Evolutionary conservation across 2,797 vertebrate genomes (phyloP).

Genomic region (Chanos chanos): DNA sequence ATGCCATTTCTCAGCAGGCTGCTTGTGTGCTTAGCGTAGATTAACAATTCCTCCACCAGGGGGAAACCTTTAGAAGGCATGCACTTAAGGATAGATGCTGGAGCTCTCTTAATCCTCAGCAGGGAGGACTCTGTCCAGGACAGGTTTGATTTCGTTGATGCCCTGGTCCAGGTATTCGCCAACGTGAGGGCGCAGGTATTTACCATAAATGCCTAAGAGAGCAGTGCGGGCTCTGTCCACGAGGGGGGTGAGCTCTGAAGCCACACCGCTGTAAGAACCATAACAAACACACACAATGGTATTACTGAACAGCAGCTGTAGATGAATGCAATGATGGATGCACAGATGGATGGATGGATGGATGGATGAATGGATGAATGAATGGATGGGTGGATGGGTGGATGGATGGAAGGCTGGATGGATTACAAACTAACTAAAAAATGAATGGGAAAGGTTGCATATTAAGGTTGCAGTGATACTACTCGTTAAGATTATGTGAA

Average conservation of each 20-base stretch:
- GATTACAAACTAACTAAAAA: too few relatives aligned
- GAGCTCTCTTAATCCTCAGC: constrained; percentile 43
- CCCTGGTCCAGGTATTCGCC: constrained; percentile 40
- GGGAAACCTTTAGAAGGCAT: background rate
- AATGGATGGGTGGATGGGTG: too few relatives aligned
- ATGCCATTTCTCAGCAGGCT: too few relatives aligned
- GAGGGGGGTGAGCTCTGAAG: constrained; percentile 44
- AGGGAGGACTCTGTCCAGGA: constrained; percentile 59
- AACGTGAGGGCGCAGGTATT: constrained; percentile 51
- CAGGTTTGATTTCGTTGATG: constrained; percentile 49
- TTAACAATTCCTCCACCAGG: constrained; percentile 7
- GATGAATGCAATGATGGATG: background rate
- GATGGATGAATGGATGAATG: too few relatives aligned
- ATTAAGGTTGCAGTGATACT: too few relatives aligned
- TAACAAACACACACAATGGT: background rate
- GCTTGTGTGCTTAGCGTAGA: constrained; percentile 15
- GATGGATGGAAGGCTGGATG: too few relatives aligned
- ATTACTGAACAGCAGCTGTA: background rate
- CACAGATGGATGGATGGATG: too few relatives aligned
- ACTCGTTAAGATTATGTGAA: too few relatives aligned
- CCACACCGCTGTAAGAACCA: constrained; percentile 49
- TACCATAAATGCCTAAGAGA: constrained; percentile 57
- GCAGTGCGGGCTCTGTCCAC: constrained; percentile 49
- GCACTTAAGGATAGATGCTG: constrained; percentile 25
- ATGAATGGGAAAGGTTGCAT: too few relatives aligned